Evolutionary conservation across 2,797 vertebrate genomes (phyloP), one percentile per base, ranked within the genome.

Genomic region (Syndactyla subalaris): DNA sequence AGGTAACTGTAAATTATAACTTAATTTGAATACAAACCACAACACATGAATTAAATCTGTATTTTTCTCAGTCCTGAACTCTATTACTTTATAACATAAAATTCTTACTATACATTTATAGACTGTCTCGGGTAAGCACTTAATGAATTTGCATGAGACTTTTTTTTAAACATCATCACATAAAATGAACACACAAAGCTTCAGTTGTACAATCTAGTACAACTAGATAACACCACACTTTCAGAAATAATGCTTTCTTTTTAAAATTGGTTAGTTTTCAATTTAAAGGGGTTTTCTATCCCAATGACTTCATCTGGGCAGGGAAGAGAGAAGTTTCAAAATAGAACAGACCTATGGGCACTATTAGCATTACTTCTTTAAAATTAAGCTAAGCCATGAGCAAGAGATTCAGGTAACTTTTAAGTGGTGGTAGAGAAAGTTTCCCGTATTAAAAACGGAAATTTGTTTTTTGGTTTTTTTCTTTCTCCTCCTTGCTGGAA

Each of bases 401-500:
- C 29, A 39, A 89, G 24, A 79, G 20, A 81, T 57, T 54, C 8
- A 14, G 12, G 34, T 66, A 39, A n/a, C 61, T 58, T 83, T 63
- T 23, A 75, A 65, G 32, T 2, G 2, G 2, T 5, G 2, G 3
- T 22, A 3, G 2, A 3, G 6, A 5, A 6, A 59, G 45, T 16
- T 43, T 71, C 19, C 63, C 38, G 41, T 54, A 71, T 36, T 52
- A 63, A 71, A 72, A 86, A 1, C 11, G 13, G 46, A 55, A 94
- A 72, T n/a, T 20, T 58, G 21, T 1, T 61, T 57, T 49, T 87
- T 4, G 55, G 92, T 46, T 46, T 43, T 57, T 59, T 94, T 49
- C 38, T 75, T 68, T 49, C 48, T 87, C 21, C 21, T 57, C 38
- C 17, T 79, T 79, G 71, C 51, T 63, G 59, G 20, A 84, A 79